A percentile compares a stretch with the other conserved stretches of the same genome.
These are phyloP conservation scores for Trachops cirrhosus DNA, from an alignment of 2,797 vertebrate species.

Conservation along the genomic window DNA sequence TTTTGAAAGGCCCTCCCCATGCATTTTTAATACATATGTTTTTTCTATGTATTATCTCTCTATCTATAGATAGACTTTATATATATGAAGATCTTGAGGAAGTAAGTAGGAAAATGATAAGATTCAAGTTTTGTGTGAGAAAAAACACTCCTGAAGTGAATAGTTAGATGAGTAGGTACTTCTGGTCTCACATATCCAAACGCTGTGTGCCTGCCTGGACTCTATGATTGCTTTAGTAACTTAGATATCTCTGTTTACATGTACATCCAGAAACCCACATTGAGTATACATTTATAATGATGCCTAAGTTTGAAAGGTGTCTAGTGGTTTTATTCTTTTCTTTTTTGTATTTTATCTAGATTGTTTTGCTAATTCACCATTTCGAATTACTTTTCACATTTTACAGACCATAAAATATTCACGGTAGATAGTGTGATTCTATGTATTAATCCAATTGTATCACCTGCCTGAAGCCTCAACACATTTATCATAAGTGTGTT, in stretches of 20 bases:
- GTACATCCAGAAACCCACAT: background rate
- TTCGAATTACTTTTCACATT: background rate
- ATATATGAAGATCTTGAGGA: background rate
- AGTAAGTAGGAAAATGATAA: background rate
- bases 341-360: background rate
- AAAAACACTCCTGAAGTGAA: background rate
- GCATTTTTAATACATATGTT: background rate
- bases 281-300: background rate
- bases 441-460: constrained; percentile 27
- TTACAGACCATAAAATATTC: background rate
- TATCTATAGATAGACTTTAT: background rate
- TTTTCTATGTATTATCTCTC: background rate
- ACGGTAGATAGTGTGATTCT: background rate
- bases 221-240: background rate
- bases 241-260: background rate
- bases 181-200: background rate
- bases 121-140: background rate
- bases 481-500: background rate
- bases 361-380: constrained; percentile 14
- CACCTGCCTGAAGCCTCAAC: background rate
- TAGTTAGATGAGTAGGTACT: background rate
- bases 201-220: background rate
- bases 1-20: background rate
- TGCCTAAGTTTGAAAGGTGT: background rate
- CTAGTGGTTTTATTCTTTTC: background rate